Conservation (phyloP, 2,113 vertebrate genomes). For the Eretmochelys imbricata region DNA sequence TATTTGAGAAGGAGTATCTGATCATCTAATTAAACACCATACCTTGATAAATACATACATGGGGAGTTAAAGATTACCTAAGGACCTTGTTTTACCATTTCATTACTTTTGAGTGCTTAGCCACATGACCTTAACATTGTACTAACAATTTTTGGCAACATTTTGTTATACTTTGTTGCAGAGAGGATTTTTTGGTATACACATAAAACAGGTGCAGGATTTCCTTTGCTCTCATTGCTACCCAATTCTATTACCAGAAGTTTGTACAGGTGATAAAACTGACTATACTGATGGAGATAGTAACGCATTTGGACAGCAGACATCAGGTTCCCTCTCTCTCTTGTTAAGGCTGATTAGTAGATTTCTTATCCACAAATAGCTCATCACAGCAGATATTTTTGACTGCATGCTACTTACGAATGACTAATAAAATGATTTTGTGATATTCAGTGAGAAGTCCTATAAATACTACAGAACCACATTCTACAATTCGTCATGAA, state of each 20-base stretch:
- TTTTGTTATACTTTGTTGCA: conserved; percentile 11
- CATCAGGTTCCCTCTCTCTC: neutral
- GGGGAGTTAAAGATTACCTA: neutral
- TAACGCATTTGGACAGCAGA: neutral
- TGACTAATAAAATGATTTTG: neutral
- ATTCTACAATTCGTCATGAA: neutral
- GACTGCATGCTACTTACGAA: neutral
- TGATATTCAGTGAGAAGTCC: neutral
- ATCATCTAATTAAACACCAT: neutral
- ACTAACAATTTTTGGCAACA: conserved; percentile 24
- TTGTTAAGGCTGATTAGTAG: neutral
- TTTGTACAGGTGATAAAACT: conserved; percentile 40
- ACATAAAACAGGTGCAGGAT: neutral
- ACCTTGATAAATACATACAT: neutral
- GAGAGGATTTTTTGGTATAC: neutral
- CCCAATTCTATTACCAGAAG: neutral
- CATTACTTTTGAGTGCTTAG: neutral
- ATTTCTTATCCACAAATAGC: neutral
- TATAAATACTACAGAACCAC: neutral
- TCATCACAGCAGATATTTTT: neutral
- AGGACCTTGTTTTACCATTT: conserved; percentile 27
- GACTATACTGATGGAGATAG: neutral
- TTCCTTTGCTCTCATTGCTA: conserved; percentile 25
- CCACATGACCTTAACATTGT: conserved; percentile 17
- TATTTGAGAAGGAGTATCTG: neutral